Base-by-base conservation (phyloP, 2,797 vertebrate species). In the Tenualosa thibaudeaui region DNA sequence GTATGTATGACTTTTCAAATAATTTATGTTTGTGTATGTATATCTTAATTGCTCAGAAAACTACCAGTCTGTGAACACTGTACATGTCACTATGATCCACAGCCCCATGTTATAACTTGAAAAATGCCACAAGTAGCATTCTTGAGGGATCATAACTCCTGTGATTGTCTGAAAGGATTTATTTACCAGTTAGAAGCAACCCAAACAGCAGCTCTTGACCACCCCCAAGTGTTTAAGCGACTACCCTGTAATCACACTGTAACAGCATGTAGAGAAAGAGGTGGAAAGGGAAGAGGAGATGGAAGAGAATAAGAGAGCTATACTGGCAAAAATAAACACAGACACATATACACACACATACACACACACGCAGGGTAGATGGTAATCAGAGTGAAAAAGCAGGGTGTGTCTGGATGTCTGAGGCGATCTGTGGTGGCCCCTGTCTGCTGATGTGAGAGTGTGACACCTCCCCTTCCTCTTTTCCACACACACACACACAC, bases 371-470 rank as follows among this genome's bases (percentile, higher is more conserved):
- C 22, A 78, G 26, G 37, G 40, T 19, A 78, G 71, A 78, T 78
- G 71, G 71, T 37, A 78, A 78, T 78, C 71, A 46, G 40, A 78
- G 40, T 43, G 8, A 37, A 40, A 78, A 19, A 78, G n/a, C n/a
- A 92, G 92, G 92, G 92, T 49, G 86, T 84, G 85, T 81, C 86
- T 71, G 83, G 81, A 84, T 91, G 89, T 92, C 91, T 90, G 58
- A 60, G 13, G 71, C 86, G 83, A 90, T 93, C 91, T n/a, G 12
- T 87, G 49, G 83, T 85, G 84, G 86, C 81, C 86, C 83, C 78
- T 40, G 17, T 46, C 13, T 51, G 53, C 83, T 85, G 54, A 82
- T 82, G 82, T 83, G 82, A 86, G 53, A 84, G 78, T 86, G 65
- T 68, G 81, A 85, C 82, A 85, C 81, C 81, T 86, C 82, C 78